Evolutionary conservation across 1,140 invertebrate species (phyloP).

Genomic region (Calosoma granatense): DNA sequence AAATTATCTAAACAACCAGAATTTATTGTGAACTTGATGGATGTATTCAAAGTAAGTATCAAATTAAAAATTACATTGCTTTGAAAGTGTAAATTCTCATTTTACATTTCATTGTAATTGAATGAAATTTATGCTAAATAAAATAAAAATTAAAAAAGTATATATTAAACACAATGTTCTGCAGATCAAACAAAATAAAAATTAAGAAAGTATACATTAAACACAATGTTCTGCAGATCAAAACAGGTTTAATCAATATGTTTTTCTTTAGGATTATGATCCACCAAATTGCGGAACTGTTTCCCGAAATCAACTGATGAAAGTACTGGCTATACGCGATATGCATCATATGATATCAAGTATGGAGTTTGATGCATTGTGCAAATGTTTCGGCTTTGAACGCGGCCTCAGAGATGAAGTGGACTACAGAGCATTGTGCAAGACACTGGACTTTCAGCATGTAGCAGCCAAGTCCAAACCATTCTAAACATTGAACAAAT

Average conservation of each 20-base stretch:
- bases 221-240: no score
- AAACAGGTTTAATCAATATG: constrained; percentile 10
- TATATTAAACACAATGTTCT: no score
- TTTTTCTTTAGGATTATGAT: constrained; percentile 49
- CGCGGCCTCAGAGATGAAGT: constrained; percentile 46
- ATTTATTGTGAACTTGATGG: constrained; percentile 49
- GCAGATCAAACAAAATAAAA: no score
- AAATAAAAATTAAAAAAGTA: background rate
- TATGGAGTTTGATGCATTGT: constrained; percentile 49
- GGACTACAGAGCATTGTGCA: constrained; percentile 49
- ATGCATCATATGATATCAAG: constrained; percentile 46
- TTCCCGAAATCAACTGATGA: constrained; percentile 44
- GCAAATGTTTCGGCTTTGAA: constrained; percentile 54
- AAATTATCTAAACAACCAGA: constrained; percentile 52
- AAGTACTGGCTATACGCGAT: constrained; percentile 46
- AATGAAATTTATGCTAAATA: background rate
- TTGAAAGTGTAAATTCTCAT: background rate
- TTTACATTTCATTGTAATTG: background rate
- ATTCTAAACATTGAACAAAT: constrained; percentile 25
- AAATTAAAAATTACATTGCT: no score
- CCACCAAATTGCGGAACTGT: constrained; percentile 50
- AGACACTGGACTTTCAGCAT: constrained; percentile 41
- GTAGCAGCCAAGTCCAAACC: constrained; percentile 35
- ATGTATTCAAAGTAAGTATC: constrained; percentile 38
- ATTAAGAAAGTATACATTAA: no score